These are phyloP conservation scores for Rhynchomys soricoides DNA, from an alignment of 2,113 vertebrate species.

Conservation along the genomic window DNA sequence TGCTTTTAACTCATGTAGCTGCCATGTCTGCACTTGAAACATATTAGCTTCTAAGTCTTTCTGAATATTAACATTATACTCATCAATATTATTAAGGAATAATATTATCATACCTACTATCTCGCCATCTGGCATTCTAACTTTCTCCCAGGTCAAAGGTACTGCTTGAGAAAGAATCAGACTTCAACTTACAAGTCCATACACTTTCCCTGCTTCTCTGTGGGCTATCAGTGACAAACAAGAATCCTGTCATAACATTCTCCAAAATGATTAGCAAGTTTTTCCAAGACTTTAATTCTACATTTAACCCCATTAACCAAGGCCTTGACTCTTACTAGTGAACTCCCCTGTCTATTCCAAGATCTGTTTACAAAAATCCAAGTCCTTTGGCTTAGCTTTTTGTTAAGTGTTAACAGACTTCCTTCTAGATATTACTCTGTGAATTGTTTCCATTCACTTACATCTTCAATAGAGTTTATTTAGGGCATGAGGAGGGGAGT, in stretches of 20 bases:
- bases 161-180: background rate
- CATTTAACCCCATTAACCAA: background rate
- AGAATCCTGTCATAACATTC: constrained; percentile 13
- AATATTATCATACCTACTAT: background rate
- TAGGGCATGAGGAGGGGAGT: too few species aligned
- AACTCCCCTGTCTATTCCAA: background rate
- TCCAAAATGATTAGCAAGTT: constrained; percentile 5
- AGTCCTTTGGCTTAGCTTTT: background rate
- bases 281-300: background rate
- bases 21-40: background rate
- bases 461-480: too few species aligned
- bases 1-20: background rate
- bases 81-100: background rate
- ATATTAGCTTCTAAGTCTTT: constrained; percentile 34
- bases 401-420: constrained; percentile 8
- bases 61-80: background rate
- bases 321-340: background rate
- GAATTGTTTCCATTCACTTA: background rate
- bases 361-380: constrained; percentile 32
- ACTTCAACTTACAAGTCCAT: background rate
- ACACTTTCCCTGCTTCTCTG: background rate
- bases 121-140: background rate
- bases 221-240: background rate
- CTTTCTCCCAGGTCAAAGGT: background rate
- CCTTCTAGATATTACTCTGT: constrained; percentile 14